These are phyloP conservation scores for Bombycilla garrulus DNA, from an alignment of 2,113 vertebrate species.

Conservation along the genomic window DNA sequence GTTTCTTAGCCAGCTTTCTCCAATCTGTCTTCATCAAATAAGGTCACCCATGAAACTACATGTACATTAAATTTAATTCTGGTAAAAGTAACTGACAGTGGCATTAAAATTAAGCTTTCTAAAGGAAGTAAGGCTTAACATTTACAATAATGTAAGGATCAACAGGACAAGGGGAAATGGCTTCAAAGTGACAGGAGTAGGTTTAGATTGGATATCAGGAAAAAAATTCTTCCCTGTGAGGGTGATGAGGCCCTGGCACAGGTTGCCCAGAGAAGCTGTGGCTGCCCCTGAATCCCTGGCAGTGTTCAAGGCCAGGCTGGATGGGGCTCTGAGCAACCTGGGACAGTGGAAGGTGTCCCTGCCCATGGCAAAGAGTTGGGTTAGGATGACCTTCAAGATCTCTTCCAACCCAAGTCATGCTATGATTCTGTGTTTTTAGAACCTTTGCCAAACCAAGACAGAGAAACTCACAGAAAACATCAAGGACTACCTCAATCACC, in stretches of 20 bases:
- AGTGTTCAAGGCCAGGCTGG: not conserved
- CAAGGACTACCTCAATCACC: not conserved
- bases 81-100: not conserved
- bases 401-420: not conserved
- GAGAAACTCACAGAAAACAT: not conserved
- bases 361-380: not conserved
- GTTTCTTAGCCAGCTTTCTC: not conserved
- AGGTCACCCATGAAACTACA: constrained; percentile 13
- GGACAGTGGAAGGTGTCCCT: not conserved
- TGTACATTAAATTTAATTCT: not conserved
- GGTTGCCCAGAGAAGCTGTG: not conserved
- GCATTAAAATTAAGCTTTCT: not conserved
- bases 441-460: not conserved
- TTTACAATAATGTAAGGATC: not conserved
- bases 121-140: not conserved
- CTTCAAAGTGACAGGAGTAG: not conserved
- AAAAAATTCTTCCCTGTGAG: not conserved
- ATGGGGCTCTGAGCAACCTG: not conserved
- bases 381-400: not conserved
- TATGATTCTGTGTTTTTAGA: not conserved
- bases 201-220: not conserved
- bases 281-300: not conserved
- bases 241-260: not conserved
- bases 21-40: not conserved
- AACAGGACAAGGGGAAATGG: not conserved